Evolutionary conservation across 2,113 vertebrate species (phyloP).

Genomic region (Pituophis catenifer): DNA sequence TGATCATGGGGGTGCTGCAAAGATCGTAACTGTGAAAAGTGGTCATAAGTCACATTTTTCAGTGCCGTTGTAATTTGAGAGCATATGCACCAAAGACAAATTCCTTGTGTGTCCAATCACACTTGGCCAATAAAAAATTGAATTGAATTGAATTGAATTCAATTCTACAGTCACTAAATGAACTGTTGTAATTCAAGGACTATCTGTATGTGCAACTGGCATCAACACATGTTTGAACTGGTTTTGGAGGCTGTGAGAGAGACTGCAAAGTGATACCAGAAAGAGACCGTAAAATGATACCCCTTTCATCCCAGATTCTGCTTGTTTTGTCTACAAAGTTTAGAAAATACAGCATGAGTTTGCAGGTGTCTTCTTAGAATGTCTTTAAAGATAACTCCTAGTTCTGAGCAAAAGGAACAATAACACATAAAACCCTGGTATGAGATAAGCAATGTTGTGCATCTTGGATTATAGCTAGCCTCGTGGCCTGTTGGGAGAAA

Average conservation of each 20-base stretch:
- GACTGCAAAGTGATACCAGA: not conserved
- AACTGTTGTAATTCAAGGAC: not conserved
- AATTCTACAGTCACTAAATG: not conserved
- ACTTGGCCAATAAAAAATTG: no score
- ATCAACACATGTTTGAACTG: accelerated
- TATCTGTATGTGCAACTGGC: not conserved
- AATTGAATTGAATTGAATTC: no score
- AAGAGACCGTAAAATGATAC: not conserved
- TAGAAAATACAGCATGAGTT: not conserved
- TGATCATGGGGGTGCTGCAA: not conserved
- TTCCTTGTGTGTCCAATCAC: no score
- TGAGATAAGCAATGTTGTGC: not conserved
- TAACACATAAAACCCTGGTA: no score
- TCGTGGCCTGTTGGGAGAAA: not conserved
- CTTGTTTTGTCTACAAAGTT: not conserved
- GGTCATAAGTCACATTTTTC: not conserved
- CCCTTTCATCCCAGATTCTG: not conserved
- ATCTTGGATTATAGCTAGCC: not conserved
- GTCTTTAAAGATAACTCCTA: not conserved
- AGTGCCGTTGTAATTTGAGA: not conserved
- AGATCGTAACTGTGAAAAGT: not conserved
- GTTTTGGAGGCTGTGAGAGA: not conserved
- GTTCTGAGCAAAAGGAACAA: not conserved
- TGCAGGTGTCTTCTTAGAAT: not conserved
- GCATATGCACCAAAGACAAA: no score